Percentiles rank a stretch among this genome's conserved stretches.
Conservation (phyloP, 2,888 invertebrate genomes). For the Bruchidius siliquastri region DNA sequence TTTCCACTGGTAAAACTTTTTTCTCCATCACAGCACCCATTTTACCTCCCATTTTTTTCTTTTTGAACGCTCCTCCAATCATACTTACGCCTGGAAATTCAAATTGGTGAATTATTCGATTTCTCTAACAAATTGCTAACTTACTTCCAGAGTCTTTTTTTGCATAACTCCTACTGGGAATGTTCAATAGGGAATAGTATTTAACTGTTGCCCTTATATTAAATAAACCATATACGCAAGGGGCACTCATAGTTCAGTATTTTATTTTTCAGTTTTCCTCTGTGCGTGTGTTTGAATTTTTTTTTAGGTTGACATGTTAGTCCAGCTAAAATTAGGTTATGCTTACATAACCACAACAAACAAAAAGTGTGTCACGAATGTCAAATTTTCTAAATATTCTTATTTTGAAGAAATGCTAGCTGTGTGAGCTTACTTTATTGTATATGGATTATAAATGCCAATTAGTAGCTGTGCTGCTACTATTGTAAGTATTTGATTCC, state of each 20-base stretch:
- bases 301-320: background rate
- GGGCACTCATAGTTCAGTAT: background rate
- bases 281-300: background rate
- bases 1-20: slow-evolving; percentile 75
- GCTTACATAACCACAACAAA: slow-evolving; percentile 26
- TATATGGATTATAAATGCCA: slow-evolving; percentile 42
- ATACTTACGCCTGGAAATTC: slow-evolving; percentile 40
- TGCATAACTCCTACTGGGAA: slow-evolving; percentile 33
- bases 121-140: slow-evolving; percentile 9
- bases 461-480: slow-evolving; percentile 44
- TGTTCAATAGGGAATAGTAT: background rate
- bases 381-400: slow-evolving; percentile 14
- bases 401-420: background rate
- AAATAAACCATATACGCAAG: background rate
- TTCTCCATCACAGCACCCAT: slow-evolving; percentile 62
- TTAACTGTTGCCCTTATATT: background rate
- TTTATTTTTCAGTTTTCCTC: background rate
- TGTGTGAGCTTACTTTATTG: background rate
- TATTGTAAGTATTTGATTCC: slow-evolving; percentile 33
- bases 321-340: slow-evolving; percentile 12
- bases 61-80: slow-evolving; percentile 47
- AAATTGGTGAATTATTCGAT: slow-evolving; percentile 2
- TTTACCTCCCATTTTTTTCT: slow-evolving; percentile 63
- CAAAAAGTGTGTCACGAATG: slow-evolving; percentile 25
- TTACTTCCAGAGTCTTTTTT: slow-evolving; percentile 36